These are phyloP conservation scores for Chaetodon trifasciatus DNA, from an alignment of 2,797 vertebrate species.

Conservation along the genomic window DNA sequence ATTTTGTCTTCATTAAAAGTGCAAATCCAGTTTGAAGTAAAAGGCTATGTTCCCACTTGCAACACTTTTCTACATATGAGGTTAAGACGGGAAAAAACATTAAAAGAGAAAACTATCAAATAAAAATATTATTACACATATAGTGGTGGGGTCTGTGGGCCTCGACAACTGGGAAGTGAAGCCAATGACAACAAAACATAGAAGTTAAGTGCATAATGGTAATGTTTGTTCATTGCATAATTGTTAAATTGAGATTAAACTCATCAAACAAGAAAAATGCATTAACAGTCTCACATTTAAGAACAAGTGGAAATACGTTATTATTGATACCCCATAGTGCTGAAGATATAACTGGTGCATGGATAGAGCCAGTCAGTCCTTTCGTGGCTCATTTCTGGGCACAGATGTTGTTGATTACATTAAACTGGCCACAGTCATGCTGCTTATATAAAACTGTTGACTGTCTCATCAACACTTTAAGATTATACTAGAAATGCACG, in stretches of 20 bases:
- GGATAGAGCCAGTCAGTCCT: background rate
- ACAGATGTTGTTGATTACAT: background rate
- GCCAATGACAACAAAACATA: background rate
- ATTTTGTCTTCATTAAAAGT: background rate
- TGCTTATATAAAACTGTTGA: conserved; percentile 2
- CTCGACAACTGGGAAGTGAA: background rate
- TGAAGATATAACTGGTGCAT: background rate
- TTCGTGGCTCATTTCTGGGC: background rate
- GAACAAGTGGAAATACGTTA: background rate
- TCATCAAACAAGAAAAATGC: background rate
- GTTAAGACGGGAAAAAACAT: too few species aligned
- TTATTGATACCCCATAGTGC: background rate
- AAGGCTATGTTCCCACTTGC: too few species aligned
- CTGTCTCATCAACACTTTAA: background rate
- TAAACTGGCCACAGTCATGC: background rate
- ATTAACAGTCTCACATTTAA: background rate
- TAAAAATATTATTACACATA: background rate
- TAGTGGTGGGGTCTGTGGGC: background rate
- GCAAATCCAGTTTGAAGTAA: too few species aligned
- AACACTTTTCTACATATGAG: background rate
- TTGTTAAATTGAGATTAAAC: background rate
- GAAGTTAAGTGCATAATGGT: background rate
- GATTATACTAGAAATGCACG: background rate
- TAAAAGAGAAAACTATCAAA: background rate
- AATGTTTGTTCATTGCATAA: conserved; percentile 8